These are phyloP conservation scores for Microchirus variegatus DNA, from an alignment of 2,797 vertebrate genomes.

Conservation along the genomic window DNA sequence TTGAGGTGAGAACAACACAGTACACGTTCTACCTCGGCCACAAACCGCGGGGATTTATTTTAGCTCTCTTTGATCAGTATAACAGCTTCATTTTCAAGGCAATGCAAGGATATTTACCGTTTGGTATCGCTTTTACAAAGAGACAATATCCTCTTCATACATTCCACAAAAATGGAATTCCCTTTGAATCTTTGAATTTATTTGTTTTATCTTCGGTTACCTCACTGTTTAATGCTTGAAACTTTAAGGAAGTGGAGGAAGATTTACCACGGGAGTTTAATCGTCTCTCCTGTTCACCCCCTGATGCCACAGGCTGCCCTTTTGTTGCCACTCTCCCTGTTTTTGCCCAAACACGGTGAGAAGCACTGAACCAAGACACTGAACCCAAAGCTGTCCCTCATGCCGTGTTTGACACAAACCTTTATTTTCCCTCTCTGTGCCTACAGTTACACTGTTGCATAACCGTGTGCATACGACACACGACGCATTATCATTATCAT, in stretches of 20 bases:
- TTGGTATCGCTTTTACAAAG: not conserved
- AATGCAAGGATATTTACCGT: not conserved
- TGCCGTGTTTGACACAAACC: not conserved
- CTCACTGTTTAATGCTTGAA: too few species aligned
- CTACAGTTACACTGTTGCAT: not conserved
- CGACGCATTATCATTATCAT: too few species aligned
- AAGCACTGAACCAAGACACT: constrained; percentile 41
- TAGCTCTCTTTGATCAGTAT: too few species aligned
- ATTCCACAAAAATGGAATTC: too few species aligned
- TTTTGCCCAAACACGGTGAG: constrained; percentile 76
- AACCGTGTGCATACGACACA: not conserved
- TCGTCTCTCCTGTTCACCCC: not conserved
- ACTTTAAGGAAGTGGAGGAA: too few species aligned
- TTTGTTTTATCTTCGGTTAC: too few species aligned
- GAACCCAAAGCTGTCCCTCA: constrained; percentile 23
- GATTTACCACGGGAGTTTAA: not conserved
- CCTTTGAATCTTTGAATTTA: too few species aligned
- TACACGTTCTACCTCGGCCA: too few species aligned
- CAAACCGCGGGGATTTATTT: not conserved
- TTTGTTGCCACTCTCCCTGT: not conserved
- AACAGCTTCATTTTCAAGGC: too few species aligned
- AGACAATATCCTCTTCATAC: too few species aligned
- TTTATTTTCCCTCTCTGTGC: not conserved
- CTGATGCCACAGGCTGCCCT: not conserved
- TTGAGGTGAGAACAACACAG: not conserved